Percentiles rank a stretch among this genome's conserved stretches.
Evolutionary conservation across 2,888 invertebrate species (phyloP).

Genomic region (Caenorhabditis wallacei): DNA sequence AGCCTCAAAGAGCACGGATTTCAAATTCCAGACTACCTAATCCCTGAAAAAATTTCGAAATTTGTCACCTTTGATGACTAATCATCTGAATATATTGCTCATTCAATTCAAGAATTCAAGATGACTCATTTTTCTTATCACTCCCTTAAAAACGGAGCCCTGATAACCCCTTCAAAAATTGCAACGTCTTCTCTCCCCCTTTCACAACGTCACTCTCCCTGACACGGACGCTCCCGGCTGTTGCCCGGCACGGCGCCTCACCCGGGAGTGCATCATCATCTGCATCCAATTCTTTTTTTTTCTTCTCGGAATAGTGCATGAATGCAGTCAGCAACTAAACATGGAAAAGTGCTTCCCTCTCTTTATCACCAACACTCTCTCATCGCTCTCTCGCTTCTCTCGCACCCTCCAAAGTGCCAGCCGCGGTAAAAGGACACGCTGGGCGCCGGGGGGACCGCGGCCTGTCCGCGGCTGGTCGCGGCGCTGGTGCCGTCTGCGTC

Average conservation of each 20-base stretch:
- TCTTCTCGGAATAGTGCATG: conserved; percentile 31
- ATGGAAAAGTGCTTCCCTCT: conserved; percentile 20
- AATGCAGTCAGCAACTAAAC: conserved; percentile 20
- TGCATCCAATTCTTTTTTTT: too few relatives aligned
- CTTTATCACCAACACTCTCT: conserved; percentile 16
- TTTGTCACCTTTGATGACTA: too few relatives aligned
- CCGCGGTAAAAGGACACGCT: conserved; percentile 36
- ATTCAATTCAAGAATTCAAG: too few relatives aligned
- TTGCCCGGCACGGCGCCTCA: conserved; percentile 46
- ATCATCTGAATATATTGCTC: too few relatives aligned
- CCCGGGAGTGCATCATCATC: conserved; percentile 41
- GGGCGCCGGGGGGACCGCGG: conserved; percentile 34
- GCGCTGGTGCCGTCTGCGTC: conserved; percentile 43
- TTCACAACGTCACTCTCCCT: neutral
- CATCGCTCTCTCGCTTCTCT: conserved; percentile 16
- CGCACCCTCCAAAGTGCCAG: conserved; percentile 35
- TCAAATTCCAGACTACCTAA: too few relatives aligned
- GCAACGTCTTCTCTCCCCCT: neutral
- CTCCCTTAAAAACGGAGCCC: too few relatives aligned
- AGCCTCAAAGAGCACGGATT: too few relatives aligned
- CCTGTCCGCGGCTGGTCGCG: conserved; percentile 65
- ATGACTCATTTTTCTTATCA: too few relatives aligned
- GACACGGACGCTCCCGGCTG: neutral
- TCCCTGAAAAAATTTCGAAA: too few relatives aligned
- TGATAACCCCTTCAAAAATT: neutral